These are phyloP conservation scores for Lethocerus indicus DNA, from an alignment of 1,140 invertebrate species.

Conservation along the genomic window DNA sequence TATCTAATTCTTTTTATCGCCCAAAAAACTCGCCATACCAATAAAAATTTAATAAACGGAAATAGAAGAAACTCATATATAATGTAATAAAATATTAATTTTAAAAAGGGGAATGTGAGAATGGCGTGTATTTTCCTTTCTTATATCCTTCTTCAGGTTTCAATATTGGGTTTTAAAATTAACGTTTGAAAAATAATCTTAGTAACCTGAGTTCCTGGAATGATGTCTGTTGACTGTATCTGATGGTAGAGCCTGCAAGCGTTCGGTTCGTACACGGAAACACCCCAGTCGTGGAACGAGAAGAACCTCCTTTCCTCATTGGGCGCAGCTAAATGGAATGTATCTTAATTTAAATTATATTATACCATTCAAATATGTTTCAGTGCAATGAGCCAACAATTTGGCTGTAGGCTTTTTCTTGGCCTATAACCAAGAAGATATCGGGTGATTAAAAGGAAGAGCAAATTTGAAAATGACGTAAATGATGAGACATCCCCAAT, in stretches of 20 bases:
- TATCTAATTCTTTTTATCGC: not conserved
- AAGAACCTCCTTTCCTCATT: conserved; percentile 50
- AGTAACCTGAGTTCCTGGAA: conserved; percentile 50
- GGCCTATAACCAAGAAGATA: too few species aligned
- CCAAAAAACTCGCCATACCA: not conserved
- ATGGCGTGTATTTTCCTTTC: too few species aligned
- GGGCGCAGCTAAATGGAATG: conserved; percentile 30
- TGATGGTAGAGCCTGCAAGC: conserved; percentile 53
- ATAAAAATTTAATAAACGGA: not conserved
- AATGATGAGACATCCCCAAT: too few species aligned
- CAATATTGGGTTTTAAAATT: too few species aligned
- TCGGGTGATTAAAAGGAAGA: too few species aligned
- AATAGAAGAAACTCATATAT: not conserved
- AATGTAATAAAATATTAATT: not conserved
- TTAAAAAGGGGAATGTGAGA: not conserved
- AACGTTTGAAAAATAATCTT: not conserved
- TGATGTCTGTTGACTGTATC: conserved; percentile 54
- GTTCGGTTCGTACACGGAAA: conserved; percentile 58
- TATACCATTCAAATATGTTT: too few species aligned
- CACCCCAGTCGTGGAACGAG: conserved; percentile 59
- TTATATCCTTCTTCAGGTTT: too few species aligned
- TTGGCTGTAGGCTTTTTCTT: too few species aligned
- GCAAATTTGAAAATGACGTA: too few species aligned
- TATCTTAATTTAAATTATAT: too few species aligned
- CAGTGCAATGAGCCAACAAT: too few species aligned